Evolutionary conservation across 2,113 vertebrate genomes (phyloP), one percentile per base, ranked within the genome.

Genomic region (Rhinopomastus cyanomelas): DNA sequence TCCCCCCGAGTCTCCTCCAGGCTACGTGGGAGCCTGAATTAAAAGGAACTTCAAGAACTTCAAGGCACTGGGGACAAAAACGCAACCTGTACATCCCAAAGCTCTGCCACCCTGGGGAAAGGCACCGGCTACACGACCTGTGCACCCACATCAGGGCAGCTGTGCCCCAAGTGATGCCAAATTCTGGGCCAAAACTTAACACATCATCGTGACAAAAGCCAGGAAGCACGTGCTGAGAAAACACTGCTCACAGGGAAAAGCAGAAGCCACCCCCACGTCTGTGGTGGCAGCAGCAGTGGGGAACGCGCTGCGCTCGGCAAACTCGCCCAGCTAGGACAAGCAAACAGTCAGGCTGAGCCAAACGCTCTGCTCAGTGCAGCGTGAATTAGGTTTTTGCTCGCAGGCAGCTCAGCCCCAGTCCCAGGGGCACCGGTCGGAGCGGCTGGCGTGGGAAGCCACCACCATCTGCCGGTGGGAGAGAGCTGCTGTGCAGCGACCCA

Each of bases 391-490:
- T 9, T 29, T 52, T 17, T 9, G 80, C 9, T 3, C 1, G 1
- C 51, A 1, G 76, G 2, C 25, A 8, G 84, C 85, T 36, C 84
- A 48, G 46, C 46, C 19, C 18, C 46, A 48, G 20, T 48, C 46
- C 46, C 46, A 18, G 46, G 8, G 46, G 46, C 46, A 20, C 46
- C 18, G 46, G 46, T 20, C 46, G 17, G 46, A 18, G 46, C 46
- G 46, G 46, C 46, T 34, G 9, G 23, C 30, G 36, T 4, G 81
- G 92, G 75, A 77, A 79, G 42, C 46, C 86, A 93, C 88, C 84
- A 82, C 89, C 90, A 90, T 65, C 92, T 94, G 94, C 69, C 17
- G 87, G 92, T 8, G 25, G 93, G 26, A 66, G 57, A 76, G 26
- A 64, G 72, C 22, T 42, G 79, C 39, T 85, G 60, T 60, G 60